Conservation (phyloP, 2,113 vertebrate genomes). For the Salvelinus namaycush region DNA sequence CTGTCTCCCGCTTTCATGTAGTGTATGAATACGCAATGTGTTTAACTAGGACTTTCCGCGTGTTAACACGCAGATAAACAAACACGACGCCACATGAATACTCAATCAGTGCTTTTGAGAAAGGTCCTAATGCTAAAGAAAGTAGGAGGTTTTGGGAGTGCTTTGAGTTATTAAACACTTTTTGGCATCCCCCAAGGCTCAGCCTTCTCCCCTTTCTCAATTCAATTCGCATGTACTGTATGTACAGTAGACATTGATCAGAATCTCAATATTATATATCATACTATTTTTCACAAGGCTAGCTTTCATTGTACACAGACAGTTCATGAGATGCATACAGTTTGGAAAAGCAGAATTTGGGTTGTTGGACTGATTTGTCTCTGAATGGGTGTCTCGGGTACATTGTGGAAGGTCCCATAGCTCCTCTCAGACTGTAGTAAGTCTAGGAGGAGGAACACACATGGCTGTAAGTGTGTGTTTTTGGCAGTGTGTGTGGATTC, state of each 20-base stretch:
- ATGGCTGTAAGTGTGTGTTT: slow-evolving; percentile 15
- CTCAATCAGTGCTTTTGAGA: slow-evolving; percentile 53
- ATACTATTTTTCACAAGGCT: slow-evolving; percentile 7
- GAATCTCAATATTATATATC: too few relatives aligned
- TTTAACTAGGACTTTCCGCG: slow-evolving; percentile 56
- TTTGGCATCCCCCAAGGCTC: slow-evolving; percentile 27
- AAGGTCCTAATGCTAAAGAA: slow-evolving; percentile 26
- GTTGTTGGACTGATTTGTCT: slow-evolving; percentile 23
- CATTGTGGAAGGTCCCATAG: slow-evolving; percentile 43
- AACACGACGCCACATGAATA: slow-evolving; percentile 64
- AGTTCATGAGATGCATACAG: background rate
- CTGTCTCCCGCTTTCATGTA: slow-evolving; percentile 65
- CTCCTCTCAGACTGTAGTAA: slow-evolving; percentile 25
- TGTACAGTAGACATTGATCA: slow-evolving; percentile 11
- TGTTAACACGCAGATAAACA: slow-evolving; percentile 62
- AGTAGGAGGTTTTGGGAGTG: slow-evolving; percentile 31
- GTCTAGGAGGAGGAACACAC: background rate
- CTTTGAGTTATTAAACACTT: slow-evolving; percentile 40
- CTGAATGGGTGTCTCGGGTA: slow-evolving; percentile 49
- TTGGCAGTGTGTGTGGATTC: slow-evolving; percentile 42
- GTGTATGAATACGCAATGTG: slow-evolving; percentile 68
- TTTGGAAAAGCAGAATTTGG: slow-evolving; percentile 39
- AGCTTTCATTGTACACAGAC: slow-evolving; percentile 25
- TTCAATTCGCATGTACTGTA: slow-evolving; percentile 14
- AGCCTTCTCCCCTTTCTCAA: slow-evolving; percentile 19